These are phyloP conservation scores for Andrena bicolor DNA, from an alignment of 2,888 invertebrate genomes.

Conservation along the genomic window DNA sequence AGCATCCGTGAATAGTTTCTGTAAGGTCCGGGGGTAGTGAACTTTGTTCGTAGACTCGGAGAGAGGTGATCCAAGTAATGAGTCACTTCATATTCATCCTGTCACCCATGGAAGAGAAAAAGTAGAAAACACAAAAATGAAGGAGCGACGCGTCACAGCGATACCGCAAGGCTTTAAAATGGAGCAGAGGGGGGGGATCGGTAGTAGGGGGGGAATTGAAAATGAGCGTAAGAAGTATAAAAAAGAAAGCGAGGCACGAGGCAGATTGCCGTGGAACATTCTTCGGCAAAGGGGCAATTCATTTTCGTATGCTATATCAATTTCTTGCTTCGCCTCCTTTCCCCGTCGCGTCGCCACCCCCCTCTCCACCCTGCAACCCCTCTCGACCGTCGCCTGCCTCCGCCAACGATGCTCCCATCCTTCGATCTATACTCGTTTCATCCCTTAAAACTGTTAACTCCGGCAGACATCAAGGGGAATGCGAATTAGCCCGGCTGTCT, in stretches of 20 bases:
- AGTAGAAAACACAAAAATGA: slow-evolving; percentile 54
- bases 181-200: slow-evolving; percentile 74
- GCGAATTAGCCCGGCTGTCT: slow-evolving; percentile 82
- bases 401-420: slow-evolving; percentile 59
- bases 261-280: slow-evolving; percentile 85
- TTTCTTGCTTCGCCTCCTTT: slow-evolving; percentile 84
- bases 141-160: slow-evolving; percentile 77
- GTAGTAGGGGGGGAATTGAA: slow-evolving; percentile 81
- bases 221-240: slow-evolving; percentile 84
- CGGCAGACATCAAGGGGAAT: slow-evolving; percentile 84
- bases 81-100: slow-evolving; percentile 80
- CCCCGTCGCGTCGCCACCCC: slow-evolving; percentile 63
- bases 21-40: too few relatives aligned
- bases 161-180: slow-evolving; percentile 81
- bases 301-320: slow-evolving; percentile 85
- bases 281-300: slow-evolving; percentile 84
- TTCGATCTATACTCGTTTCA: slow-evolving; percentile 83
- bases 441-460: slow-evolving; percentile 85
- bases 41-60: too few relatives aligned
- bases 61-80: slow-evolving; percentile 48
- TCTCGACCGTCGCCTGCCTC: slow-evolving; percentile 54
- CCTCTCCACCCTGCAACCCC: slow-evolving; percentile 54
- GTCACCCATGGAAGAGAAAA: slow-evolving; percentile 70
- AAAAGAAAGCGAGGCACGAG: slow-evolving; percentile 80
- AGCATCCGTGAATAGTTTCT: background rate